A percentile compares a stretch with the other conserved stretches of the same genome.
Conservation (phyloP, 2,888 invertebrate species). For the Drosophila kanekoi region DNA sequence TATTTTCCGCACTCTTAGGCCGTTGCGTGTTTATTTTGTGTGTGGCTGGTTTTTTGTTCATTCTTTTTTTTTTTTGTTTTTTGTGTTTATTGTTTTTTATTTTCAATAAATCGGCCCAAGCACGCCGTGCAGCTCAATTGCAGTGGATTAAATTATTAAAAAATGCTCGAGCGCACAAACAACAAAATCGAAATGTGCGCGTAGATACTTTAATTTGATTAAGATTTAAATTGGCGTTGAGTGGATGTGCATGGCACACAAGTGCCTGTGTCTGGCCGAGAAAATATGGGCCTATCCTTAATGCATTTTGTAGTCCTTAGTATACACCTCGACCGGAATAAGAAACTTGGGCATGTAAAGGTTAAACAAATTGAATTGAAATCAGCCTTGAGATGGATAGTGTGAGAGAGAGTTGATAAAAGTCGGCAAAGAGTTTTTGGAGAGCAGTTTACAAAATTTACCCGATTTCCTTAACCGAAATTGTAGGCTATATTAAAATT, state of each 20-base stretch:
- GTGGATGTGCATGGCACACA: neutral
- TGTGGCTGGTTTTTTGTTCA: neutral
- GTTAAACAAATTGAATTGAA: no score
- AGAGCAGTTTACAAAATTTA: no score
- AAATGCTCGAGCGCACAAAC: constrained; percentile 46
- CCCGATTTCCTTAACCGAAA: no score
- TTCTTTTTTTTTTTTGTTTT: constrained; percentile 15
- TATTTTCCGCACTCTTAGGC: constrained; percentile 78
- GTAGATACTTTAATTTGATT: constrained; percentile 72
- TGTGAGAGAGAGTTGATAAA: no score
- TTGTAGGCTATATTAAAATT: constrained; percentile 4
- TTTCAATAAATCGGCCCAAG: constrained; percentile 74
- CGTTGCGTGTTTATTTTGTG: constrained; percentile 30
- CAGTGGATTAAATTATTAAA: constrained; percentile 81
- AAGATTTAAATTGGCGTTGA: constrained; percentile 68
- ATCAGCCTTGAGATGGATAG: no score
- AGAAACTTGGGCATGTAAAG: no score
- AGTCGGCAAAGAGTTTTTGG: no score
- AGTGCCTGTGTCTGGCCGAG: no score
- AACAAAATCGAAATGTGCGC: constrained; percentile 38
- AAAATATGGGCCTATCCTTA: no score
- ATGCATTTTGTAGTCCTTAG: no score
- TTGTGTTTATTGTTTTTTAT: constrained; percentile 59
- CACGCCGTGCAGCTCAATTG: constrained; percentile 69
- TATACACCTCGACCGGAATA: no score